Evolutionary conservation across 2,888 invertebrate species (phyloP).

Genomic region (Marasmarcha lunaedactyla): DNA sequence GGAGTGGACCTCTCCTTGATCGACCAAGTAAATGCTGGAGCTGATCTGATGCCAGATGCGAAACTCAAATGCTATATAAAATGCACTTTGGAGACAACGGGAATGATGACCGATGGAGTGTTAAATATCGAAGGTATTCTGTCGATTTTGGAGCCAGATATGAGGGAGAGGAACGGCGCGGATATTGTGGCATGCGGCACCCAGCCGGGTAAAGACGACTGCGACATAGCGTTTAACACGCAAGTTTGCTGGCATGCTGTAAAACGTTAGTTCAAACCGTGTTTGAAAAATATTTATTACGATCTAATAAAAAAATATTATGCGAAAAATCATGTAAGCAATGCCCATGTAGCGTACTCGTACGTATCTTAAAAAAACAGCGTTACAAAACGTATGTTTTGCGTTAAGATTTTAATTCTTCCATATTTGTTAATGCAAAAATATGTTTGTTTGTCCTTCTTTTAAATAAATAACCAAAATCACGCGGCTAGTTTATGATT

Average conservation of each 20-base stretch:
- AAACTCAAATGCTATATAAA: slow-evolving; percentile 54
- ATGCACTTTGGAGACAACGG: slow-evolving; percentile 57
- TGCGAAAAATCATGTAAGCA: too few species aligned
- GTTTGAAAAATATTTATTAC: too few species aligned
- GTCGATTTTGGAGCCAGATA: slow-evolving; percentile 38
- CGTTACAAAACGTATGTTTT: too few species aligned
- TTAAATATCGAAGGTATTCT: slow-evolving; percentile 50
- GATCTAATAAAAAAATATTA: too few species aligned
- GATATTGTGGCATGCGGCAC: slow-evolving; percentile 39
- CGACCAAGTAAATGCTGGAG: slow-evolving; percentile 40
- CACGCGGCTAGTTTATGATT: too few species aligned
- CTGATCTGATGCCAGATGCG: slow-evolving; percentile 32
- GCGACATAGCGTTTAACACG: slow-evolving; percentile 50
- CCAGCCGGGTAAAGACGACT: slow-evolving; percentile 39
- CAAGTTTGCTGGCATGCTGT: slow-evolving; percentile 63
- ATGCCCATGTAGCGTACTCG: too few species aligned
- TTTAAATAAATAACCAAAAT: too few species aligned
- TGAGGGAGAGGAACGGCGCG: slow-evolving; percentile 28
- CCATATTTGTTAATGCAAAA: too few species aligned
- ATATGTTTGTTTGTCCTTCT: too few species aligned
- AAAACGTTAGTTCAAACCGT: too few species aligned
- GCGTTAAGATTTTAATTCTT: too few species aligned
- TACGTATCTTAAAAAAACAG: too few species aligned
- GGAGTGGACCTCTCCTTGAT: slow-evolving; percentile 38
- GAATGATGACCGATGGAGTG: slow-evolving; percentile 45